phyloP scores from a whole-genome alignment of 2,113 vertebrate genomes.

The Motacilla alba region DNA sequence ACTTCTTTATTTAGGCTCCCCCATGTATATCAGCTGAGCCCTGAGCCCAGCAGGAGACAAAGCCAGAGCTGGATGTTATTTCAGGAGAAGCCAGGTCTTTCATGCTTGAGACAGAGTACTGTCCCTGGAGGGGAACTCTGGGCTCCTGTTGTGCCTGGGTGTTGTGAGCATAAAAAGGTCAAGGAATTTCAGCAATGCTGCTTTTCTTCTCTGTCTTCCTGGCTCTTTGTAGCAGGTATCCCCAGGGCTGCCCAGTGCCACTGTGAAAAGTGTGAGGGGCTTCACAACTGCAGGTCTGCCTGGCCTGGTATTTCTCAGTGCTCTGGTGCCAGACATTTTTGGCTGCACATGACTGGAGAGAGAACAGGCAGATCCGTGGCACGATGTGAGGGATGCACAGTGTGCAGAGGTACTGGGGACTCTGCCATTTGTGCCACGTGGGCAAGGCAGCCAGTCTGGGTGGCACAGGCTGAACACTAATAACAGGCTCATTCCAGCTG shows the following conservation, averaged over 20 bases:
- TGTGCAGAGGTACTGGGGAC: accelerated
- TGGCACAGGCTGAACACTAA: neutral
- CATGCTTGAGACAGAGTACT: neutral
- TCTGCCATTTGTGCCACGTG: neutral
- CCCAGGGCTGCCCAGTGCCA: neutral
- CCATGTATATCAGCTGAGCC: slow-evolving; percentile 29
- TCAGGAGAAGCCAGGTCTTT: slow-evolving; percentile 48
- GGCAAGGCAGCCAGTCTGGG: neutral
- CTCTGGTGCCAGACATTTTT: accelerated
- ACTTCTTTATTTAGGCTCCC: slow-evolving; percentile 49
- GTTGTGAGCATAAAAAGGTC: neutral
- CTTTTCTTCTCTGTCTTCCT: slow-evolving; percentile 3
- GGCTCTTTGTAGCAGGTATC: neutral
- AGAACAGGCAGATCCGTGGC: neutral
- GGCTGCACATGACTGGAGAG: neutral
- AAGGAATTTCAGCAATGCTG: slow-evolving; percentile 41
- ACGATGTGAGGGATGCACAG: accelerated
- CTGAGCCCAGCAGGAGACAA: slow-evolving; percentile 30
- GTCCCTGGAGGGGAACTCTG: neutral
- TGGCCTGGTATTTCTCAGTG: neutral
- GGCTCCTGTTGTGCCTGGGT: neutral
- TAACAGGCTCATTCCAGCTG: neutral
- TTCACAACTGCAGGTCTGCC: neutral
- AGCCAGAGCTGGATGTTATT: slow-evolving; percentile 41
- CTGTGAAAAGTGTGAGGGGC: neutral